Conservation (phyloP, 2,113 vertebrate species). For the Oriolus oriolus region DNA sequence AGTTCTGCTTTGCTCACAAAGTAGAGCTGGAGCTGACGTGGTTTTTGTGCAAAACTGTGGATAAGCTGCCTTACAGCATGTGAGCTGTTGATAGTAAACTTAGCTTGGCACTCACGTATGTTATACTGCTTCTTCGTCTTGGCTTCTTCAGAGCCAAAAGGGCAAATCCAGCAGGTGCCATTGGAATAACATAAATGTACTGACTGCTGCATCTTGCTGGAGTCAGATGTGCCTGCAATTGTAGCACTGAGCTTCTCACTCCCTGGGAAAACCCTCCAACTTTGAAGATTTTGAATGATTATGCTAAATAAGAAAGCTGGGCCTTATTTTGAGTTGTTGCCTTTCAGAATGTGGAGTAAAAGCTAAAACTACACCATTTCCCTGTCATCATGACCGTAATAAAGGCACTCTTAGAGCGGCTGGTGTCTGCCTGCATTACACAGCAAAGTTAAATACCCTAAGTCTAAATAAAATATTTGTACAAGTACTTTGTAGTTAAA, state of each 20-base stretch:
- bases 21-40: not conserved
- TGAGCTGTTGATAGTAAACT: not conserved
- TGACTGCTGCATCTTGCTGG: not conserved
- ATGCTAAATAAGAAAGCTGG: not conserved
- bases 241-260: accelerated
- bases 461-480: not conserved
- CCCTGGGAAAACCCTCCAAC: not conserved
- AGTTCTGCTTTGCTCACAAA: not conserved
- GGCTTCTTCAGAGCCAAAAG: not conserved
- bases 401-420: not conserved
- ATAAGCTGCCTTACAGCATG: not conserved
- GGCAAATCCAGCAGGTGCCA: not conserved
- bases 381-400: not conserved
- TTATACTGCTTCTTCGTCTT: not conserved
- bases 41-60: not conserved
- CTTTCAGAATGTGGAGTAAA: not conserved
- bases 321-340: not conserved
- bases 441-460: not conserved
- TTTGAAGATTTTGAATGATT: not conserved
- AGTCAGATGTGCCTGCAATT: not conserved
- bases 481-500: not conserved
- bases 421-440: not conserved
- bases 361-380: not conserved
- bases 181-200: not conserved
- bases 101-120: accelerated